These are phyloP conservation scores for Carterocephalus palaemon DNA, from an alignment of 2,888 invertebrate genomes.

Conservation along the genomic window DNA sequence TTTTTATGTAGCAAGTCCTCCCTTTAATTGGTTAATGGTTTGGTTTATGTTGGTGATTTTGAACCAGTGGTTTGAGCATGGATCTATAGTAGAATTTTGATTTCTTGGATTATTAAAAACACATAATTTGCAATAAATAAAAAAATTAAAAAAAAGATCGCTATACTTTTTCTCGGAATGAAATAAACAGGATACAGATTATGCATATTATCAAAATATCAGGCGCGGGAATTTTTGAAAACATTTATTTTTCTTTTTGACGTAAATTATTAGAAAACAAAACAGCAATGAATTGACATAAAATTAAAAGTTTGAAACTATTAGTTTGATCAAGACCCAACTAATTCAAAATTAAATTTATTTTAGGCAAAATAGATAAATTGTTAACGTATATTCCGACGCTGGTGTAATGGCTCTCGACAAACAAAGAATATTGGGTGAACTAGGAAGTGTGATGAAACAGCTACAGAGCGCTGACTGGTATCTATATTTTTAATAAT, in stretches of 20 bases:
- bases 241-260: background rate
- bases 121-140: too few species aligned
- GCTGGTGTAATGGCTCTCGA: constrained; percentile 60
- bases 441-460: constrained; percentile 69
- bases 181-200: background rate
- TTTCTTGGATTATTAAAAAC: too few species aligned
- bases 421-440: constrained; percentile 63
- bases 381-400: constrained; percentile 18
- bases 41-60: too few species aligned
- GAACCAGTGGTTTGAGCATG: too few species aligned
- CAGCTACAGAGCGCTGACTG: constrained; percentile 70
- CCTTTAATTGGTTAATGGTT: too few species aligned
- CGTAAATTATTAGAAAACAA: background rate
- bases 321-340: too few species aligned
- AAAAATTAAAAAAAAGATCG: too few species aligned
- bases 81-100: too few species aligned
- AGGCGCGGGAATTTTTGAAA: background rate
- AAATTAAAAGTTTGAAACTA: too few species aligned
- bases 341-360: constrained; percentile 9
- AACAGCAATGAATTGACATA: background rate
- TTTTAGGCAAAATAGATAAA: constrained; percentile 13
- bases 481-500: constrained; percentile 40
- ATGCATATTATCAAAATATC: background rate
- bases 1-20: too few species aligned
- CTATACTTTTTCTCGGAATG: background rate